Conservation (phyloP, 2,797 vertebrate species). For the Menidia menidia region DNA sequence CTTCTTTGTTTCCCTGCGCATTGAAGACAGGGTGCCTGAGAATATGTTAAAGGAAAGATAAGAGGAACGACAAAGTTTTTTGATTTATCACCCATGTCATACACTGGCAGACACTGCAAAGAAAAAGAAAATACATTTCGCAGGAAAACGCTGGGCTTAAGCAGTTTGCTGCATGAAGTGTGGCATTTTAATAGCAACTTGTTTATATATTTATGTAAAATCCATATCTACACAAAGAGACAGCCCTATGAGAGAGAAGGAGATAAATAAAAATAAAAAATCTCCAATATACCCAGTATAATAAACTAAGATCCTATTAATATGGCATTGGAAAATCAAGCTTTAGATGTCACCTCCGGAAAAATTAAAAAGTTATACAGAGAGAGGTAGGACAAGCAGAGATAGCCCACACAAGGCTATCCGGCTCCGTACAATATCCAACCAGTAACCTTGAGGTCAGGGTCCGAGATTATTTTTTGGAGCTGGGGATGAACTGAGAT, state of each 20-base stretch:
- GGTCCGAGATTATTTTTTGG: constrained; percentile 13
- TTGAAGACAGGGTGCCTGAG: constrained; percentile 29
- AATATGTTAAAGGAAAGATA: constrained; percentile 60
- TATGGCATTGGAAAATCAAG: constrained; percentile 8
- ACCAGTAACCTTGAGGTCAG: constrained; percentile 25
- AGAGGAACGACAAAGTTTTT: constrained; percentile 44
- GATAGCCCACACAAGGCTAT: constrained; percentile 9
- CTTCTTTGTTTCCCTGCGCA: constrained; percentile 56
- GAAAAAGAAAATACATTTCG: constrained; percentile 31
- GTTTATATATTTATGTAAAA: constrained; percentile 21
- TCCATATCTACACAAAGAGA: constrained; percentile 14
- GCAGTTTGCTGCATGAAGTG: constrained; percentile 22
- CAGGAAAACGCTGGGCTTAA: constrained; percentile 22
- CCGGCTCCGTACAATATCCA: constrained; percentile 10
- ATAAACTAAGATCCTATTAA: constrained; percentile 15
- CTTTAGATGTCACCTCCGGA: constrained; percentile 8
- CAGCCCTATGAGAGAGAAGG: background rate
- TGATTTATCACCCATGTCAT: constrained; percentile 59
- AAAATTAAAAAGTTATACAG: constrained; percentile 1
- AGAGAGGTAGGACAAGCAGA: background rate
- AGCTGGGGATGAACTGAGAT: constrained; percentile 11
- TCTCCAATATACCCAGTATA: constrained; percentile 6
- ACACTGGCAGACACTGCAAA: constrained; percentile 34
- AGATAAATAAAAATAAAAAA: constrained; percentile 10
- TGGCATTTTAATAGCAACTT: constrained; percentile 31